Percentiles rank a stretch among this genome's conserved stretches.
phyloP scores from a whole-genome alignment of 2,797 vertebrate species.

The Brachymystax lenok region DNA sequence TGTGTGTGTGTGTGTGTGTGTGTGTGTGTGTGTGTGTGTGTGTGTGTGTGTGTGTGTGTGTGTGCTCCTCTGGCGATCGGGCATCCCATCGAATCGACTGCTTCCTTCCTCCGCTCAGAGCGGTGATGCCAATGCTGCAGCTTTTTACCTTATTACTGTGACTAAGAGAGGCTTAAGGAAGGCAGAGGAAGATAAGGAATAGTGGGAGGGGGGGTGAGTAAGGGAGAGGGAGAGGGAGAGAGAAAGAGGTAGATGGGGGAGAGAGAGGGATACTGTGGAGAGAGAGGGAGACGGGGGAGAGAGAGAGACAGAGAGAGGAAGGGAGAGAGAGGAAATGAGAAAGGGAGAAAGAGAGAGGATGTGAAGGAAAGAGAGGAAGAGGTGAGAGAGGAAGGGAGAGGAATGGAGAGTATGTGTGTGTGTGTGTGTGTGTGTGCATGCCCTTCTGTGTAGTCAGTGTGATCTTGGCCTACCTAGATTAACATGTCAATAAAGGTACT shows the following conservation, averaged over 20 bases:
- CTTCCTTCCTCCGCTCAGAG: neutral
- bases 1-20: no score
- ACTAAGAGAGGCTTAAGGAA: conserved; percentile 48
- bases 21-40: no score
- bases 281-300: conserved; percentile 12
- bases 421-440: conserved; percentile 15
- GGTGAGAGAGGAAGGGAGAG: conserved; percentile 43
- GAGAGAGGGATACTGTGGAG: conserved; percentile 7
- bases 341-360: conserved; percentile 10
- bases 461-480: neutral
- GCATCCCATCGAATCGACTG: conserved; percentile 11
- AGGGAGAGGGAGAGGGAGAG: neutral
- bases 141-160: conserved; percentile 34
- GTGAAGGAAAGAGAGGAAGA: conserved; percentile 20
- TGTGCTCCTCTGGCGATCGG: neutral
- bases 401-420: conserved; percentile 22
- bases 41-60: neutral
- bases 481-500: neutral
- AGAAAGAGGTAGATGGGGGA: no score
- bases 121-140: conserved; percentile 5
- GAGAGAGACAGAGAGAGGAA: conserved; percentile 14
- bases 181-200: conserved; percentile 52
- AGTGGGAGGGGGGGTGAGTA: neutral
- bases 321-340: conserved; percentile 21
- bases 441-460: neutral